Conservation (phyloP, 2,888 invertebrate genomes). For the Priocnemis perturbator region DNA sequence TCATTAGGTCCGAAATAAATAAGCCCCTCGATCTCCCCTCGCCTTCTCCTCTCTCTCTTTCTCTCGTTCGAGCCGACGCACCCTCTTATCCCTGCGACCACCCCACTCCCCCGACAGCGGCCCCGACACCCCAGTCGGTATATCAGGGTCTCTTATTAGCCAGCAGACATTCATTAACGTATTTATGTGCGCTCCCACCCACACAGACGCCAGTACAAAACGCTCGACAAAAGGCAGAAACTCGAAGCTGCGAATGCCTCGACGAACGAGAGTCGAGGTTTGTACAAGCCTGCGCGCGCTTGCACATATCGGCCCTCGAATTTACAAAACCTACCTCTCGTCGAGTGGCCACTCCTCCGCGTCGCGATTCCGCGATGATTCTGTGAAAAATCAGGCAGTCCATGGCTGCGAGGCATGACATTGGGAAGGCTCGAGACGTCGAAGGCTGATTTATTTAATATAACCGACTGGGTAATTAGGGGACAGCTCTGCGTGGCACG, state of each 20-base stretch:
- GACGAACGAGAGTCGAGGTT: no score
- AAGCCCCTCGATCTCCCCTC: constrained; percentile 8
- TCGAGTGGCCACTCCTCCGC: no score
- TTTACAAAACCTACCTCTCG: constrained; percentile 4
- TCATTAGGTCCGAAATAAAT: constrained; percentile 11
- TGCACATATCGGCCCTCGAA: constrained; percentile 1
- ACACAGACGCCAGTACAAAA: constrained; percentile 3
- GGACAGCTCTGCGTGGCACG: no score
- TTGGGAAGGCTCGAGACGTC: no score
- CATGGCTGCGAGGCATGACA: no score
- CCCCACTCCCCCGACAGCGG: not conserved
- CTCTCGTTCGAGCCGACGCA: constrained; percentile 22
- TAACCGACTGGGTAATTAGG: no score
- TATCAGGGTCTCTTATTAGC: constrained; percentile 11
- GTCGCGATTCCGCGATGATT: no score
- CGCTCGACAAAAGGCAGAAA: constrained; percentile 11
- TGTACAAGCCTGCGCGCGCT: not conserved
- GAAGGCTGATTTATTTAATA: no score
- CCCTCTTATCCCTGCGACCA: constrained; percentile 2
- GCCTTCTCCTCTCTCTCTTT: not conserved
- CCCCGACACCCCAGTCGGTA: constrained; percentile 10
- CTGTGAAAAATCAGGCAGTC: no score
- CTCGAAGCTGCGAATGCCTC: constrained; percentile 2
- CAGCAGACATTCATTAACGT: constrained; percentile 11
- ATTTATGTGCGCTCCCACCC: constrained; percentile 9